Base-by-base conservation (phyloP, 2,113 vertebrate genomes). In the Puffinus mauretanicus region DNA sequence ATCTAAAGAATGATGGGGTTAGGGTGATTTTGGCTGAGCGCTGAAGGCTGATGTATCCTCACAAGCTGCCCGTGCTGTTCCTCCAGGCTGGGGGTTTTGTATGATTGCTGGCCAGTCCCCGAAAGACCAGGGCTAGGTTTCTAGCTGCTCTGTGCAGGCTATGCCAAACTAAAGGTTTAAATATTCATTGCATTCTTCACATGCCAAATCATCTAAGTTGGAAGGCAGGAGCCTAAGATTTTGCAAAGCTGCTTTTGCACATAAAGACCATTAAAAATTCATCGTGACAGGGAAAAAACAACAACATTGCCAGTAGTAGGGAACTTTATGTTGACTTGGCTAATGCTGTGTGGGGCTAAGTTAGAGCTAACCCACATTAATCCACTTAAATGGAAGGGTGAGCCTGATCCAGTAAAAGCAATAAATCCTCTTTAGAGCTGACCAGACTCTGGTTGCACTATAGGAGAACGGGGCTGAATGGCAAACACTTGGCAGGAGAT, bases 221-320 rank as follows among this genome's bases (percentile, higher is more conserved):
- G 90, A 93, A 97, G 91, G 66, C 67, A 62, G 70, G 49, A 93
- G 64, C 44, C 64, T 67, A 82, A 95, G 90, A 92, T 88, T 89
- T 83, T 93, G 92, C 88, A 93, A 97, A 97, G 92, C 94, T 90
- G 70, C 93, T 96, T 95, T 92, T 93, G 88, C 96, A 93, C 88
- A 93, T 91, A 93, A 97, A 94, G 93, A 42, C 88, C 84, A 92
- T 97, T 96, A 97, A 97, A 96, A 97, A 94, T 94, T 93, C 86
- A 94, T 96, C 6, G 4, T 78, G 93, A 93, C 91, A 27, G 70
- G 75, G 76, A 34, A 96, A 95, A 95, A 96, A 73, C 69, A 93
- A 66, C 87, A 93, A 67, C 51, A 81, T 30, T 89, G 88, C 90
- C 82, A 87, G 73, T 92, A 77, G 94, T 83, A 76, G 86, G 72